These are phyloP conservation scores for Eupleurogrammus muticus DNA, from an alignment of 2,797 vertebrate species.

Conservation along the genomic window DNA sequence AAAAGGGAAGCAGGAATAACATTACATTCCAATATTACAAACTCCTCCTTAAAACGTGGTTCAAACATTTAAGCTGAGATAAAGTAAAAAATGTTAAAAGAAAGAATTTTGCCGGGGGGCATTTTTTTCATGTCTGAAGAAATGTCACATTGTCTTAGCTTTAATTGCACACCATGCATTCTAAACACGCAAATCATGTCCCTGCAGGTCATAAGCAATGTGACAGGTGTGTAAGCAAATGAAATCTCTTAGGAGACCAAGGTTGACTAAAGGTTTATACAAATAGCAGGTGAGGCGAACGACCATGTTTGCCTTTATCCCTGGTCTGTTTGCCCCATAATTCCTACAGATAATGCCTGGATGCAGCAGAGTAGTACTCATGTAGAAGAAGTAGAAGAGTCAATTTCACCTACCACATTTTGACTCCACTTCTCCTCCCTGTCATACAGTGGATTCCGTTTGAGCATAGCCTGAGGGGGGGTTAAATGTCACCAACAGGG, in stretches of 20 bases:
- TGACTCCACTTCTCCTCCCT: conserved; percentile 1
- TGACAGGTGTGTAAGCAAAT: conserved; percentile 43
- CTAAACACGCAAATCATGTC: conserved; percentile 4
- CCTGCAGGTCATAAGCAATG: conserved; percentile 13
- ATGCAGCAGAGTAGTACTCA: conserved; percentile 9
- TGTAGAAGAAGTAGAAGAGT: background rate
- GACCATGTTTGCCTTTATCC: conserved; percentile 10
- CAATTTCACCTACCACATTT: background rate
- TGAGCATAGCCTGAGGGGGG: conserved; percentile 14
- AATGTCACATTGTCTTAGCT: conserved; percentile 16
- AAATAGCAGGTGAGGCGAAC: conserved; percentile 15
- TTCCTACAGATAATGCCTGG: conserved; percentile 18
- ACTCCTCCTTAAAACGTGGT: too few relatives aligned
- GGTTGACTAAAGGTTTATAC: conserved; percentile 41
- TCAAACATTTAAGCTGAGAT: conserved; percentile 4
- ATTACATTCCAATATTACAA: conserved; percentile 4
- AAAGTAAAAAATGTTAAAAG: conserved; percentile 4
- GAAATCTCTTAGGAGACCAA: conserved; percentile 1
- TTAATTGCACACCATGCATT: conserved; percentile 22
- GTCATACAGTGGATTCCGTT: conserved; percentile 13
- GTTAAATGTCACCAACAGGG: conserved; percentile 33
- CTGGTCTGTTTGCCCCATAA: conserved; percentile 28
- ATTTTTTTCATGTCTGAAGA: background rate
- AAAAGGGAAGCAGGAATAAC: background rate
- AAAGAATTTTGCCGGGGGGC: background rate